phyloP scores from a whole-genome alignment of 2,113 vertebrate genomes.

The Myotis brandtii region DNA sequence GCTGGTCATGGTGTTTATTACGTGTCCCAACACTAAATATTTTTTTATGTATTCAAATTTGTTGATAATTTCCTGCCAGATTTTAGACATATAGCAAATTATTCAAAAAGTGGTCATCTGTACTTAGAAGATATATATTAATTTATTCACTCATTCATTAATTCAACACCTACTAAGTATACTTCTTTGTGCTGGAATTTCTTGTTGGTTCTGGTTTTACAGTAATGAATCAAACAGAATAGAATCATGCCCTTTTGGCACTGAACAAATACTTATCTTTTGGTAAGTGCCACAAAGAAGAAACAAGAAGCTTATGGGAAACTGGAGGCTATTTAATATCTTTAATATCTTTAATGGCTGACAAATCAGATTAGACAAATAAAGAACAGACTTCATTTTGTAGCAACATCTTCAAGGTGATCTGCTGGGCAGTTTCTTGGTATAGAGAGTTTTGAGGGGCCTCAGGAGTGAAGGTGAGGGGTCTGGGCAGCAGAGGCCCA shows the following conservation, averaged over 20 bases:
- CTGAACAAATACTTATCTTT: not conserved
- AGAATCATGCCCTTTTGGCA: not conserved
- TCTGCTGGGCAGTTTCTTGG: not conserved
- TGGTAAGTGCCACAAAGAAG: constrained; percentile 5
- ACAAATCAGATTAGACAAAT: constrained; percentile 8
- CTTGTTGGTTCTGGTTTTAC: not conserved
- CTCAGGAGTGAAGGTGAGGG: not conserved
- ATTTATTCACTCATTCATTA: constrained; percentile 39
- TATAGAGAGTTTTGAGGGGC: not conserved
- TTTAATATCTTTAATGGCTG: constrained; percentile 4
- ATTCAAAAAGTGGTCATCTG: constrained; percentile 28
- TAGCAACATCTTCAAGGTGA: not conserved
- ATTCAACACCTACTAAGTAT: not conserved
- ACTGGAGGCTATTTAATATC: not conserved
- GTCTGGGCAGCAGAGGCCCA: not conserved
- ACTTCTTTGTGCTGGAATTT: not conserved
- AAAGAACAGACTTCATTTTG: not conserved
- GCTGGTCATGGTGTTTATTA: not conserved
- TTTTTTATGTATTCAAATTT: constrained; percentile 35
- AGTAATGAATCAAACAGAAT: not conserved
- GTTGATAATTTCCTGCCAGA: not conserved
- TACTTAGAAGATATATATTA: not conserved
- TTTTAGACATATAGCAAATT: constrained; percentile 27
- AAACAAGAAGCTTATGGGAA: not conserved
- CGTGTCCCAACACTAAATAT: not conserved